Evolutionary conservation across 2,113 vertebrate genomes (phyloP), one percentile per base, ranked within the genome.

Genomic region (Dissostichus mawsoni): DNA sequence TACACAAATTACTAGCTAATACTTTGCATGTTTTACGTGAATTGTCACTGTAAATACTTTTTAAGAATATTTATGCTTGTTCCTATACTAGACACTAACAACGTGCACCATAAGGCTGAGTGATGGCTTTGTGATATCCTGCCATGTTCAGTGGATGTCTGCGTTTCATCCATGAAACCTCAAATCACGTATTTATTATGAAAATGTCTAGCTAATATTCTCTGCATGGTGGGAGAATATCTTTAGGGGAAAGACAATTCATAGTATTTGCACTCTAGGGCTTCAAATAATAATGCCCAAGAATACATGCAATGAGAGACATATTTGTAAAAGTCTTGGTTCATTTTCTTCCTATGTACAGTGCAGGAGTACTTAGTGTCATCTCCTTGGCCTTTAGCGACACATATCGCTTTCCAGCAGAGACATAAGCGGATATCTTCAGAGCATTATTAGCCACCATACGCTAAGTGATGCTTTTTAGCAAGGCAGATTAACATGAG

Each of bases 401-500:
- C 62, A 52, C 53, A 13, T 2, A 61, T 79, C 8, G 5, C 61
- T 84, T 71, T 78, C 81, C 85, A 64, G 85, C 76, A 13, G 68
- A 51, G 78, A 74, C 57, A 64, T 87, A 56, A 90, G 63, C 68
- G n/a, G 74, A 81, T 81, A 64, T 83, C 58, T 85, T 86, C 52
- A 70, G 64, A 44, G 10, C 55, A 45, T 82, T 67, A 90, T 90
- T 84, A 85, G 73, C 81, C 13, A 4, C 81, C 73, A 63, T 77
- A 23, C 7, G 33, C 33, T 55, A 63, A 78, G 56, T 66, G 65
- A 77, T 1, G 79, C 83, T 80, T 86, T 91, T 83, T 48, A 68
- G 47, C 17, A 33, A 59, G 58, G 48, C 68, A 70, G 90, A 91
- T 92, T 91, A 91, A 71, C 50, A 48, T n/a, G 29, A 86, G 67